Percentiles rank a stretch among this genome's conserved stretches.
phyloP scores from a whole-genome alignment of 2,113 vertebrate genomes.

The Hystrix cristata region DNA sequence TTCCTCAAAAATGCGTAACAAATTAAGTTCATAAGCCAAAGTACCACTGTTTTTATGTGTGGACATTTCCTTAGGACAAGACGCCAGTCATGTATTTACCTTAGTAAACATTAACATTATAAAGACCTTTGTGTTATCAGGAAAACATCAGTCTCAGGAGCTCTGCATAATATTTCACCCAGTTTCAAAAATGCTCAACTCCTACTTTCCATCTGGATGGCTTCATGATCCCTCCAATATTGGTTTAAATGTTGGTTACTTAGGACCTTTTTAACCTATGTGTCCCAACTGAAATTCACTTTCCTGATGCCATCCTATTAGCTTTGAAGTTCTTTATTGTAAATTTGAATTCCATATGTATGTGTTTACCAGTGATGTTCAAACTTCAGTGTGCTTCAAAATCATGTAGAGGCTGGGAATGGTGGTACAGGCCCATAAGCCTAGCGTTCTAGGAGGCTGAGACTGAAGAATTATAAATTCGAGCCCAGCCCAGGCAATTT shows the following conservation, averaged over 20 bases:
- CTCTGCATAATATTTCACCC: not conserved
- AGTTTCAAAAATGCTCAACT: not conserved
- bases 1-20: not conserved
- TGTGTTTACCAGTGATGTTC: not conserved
- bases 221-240: not conserved
- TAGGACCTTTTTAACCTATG: not conserved
- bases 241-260: not conserved
- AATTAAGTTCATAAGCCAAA: not conserved
- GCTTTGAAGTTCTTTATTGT: not conserved
- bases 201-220: not conserved
- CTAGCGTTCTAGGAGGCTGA: not conserved
- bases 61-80: not conserved
- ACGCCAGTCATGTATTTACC: not conserved
- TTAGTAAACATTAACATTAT: not conserved
- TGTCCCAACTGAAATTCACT: not conserved
- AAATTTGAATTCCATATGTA: conserved; percentile 1
- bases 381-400: not conserved
- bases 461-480: not conserved
- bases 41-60: not conserved
- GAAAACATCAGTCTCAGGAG: not conserved
- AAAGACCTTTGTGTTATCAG: not conserved
- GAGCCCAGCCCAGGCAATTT: not conserved
- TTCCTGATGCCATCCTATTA: not conserved
- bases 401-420: not conserved
- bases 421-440: not conserved